Base-by-base conservation (phyloP, 2,888 invertebrate species). In the Leuctra nigra region DNA sequence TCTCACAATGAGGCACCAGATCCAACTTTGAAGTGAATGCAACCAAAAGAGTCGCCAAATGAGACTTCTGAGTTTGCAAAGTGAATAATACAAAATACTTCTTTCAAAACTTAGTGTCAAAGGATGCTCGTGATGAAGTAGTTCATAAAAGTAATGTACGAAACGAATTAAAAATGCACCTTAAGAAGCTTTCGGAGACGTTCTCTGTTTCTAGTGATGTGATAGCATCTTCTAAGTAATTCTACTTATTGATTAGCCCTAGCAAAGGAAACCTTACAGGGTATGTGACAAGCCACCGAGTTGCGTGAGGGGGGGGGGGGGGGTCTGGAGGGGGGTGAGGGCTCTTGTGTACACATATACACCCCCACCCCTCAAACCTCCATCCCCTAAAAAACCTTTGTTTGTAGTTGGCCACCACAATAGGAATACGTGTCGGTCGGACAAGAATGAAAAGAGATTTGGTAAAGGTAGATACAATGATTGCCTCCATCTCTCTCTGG, bases 401-500 rank as follows among this genome's bases (percentile, higher is more conserved):
- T 60, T 60, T 60, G 60, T 56, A 53, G 53, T 54, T 39, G 24
- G 44, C 54, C 38, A 46, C 58, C 60, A 58, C 60, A 60, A 58
- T 56, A 58, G 58, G 54, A 56, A 47, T 39, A 44, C 53, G 55
- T 55, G 57, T 55, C 55, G 56, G 44, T 50, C 41, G 56, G 33
- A 41, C 48, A 29, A 54, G 56, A 52, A 50, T 35, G 50, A 50
- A 44, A 44, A 33, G 50, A 14, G 48, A 25, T 48, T 48, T 16
- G 48, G 48, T 36, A 50, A 55, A 58, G 53, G 54, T 44, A 58
- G 53, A 39, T 48, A 54, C 41, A 48, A 41, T 57, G 23, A 11
- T n/a, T 39, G 29, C 23, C n/a, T n/a, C n/a, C n/a, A 22, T 52
- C 39, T 52, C 55, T 44, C 54, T 54, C 54, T 13, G 1, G 1